Base-by-base conservation (phyloP, 2,888 invertebrate species). In the Pandemis heparana region DNA sequence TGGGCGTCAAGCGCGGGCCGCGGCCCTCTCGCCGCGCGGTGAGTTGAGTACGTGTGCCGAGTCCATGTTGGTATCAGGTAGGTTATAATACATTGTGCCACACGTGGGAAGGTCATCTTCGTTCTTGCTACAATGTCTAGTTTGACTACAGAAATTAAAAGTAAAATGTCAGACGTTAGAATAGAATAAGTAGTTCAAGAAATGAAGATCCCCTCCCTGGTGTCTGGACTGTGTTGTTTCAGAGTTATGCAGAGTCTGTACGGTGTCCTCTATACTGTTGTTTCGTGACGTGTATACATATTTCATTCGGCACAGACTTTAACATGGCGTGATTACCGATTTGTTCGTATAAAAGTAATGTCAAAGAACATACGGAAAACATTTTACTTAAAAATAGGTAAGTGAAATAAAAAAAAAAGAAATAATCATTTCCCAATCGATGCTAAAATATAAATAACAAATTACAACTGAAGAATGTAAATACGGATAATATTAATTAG, bases 201-300 rank as follows among this genome's bases (percentile, higher is more conserved):
- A 74, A 75, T 77, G 79, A 83, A 85, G 83, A 85, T 86, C 82
- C 84, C 85, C 81, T 85, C 85, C 82, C 79, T 81, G 75, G 80
- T 83, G 85, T 83, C 80, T 83, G 81, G 83, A 86, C 86, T 83
- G 91, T 90, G 91, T 90, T 85, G 86, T 86, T 84, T 82, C 81
- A 70, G 83, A 87, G 89, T 89, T 82, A 88, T 90, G 87, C 83
- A 81, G 79, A 87, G 85, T 91, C 84, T 89, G 89, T 88, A 85
- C 83, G 82, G 84, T 84, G 83, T 82, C 77, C 69, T 69, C 66
- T 16, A 65, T 73, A 68, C 59, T 63, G 62, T 81, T 85, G 83
- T 85, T 85, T 83, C 82, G 83, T 82, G 83, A 83, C 82, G 83
- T 82, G 83, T 79, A 82, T 81, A 81, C 78, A 83, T 87, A 84